Evolutionary conservation across 2,113 vertebrate species (phyloP).

Genomic region (Donacobius atricapilla): DNA sequence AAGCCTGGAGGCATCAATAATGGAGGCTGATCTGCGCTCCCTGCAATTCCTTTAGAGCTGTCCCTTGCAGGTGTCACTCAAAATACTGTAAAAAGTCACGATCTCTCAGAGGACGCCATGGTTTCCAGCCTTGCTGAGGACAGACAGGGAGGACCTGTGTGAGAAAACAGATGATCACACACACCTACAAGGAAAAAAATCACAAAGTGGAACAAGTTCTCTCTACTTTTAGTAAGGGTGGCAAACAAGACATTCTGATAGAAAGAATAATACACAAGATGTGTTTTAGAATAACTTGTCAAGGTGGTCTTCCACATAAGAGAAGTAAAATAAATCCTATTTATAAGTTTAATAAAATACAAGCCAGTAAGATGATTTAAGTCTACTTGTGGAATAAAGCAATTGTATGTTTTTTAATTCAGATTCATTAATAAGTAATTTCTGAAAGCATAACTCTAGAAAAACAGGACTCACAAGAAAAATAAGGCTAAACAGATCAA

Average conservation of each 20-base stretch:
- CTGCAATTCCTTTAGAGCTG: neutral
- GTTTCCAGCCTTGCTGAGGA: fast-evolving
- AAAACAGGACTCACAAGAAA: neutral
- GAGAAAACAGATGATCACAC: neutral
- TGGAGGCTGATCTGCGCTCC: neutral
- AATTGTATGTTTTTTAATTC: neutral
- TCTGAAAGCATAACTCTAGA: neutral
- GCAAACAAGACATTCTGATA: neutral
- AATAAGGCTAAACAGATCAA: neutral
- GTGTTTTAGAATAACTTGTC: neutral
- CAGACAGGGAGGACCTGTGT: neutral
- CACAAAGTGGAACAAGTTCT: neutral
- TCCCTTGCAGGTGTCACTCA: neutral
- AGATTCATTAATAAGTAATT: neutral
- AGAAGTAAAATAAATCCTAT: neutral
- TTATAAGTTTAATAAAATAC: neutral
- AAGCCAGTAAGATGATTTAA: neutral
- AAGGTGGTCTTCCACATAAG: neutral
- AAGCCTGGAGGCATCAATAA: neutral
- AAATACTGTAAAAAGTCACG: neutral
- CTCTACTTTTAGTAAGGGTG: neutral
- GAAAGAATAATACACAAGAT: neutral
- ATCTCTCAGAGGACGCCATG: neutral
- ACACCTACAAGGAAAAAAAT: neutral
- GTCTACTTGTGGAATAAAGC: neutral